Evolutionary conservation across 2,797 vertebrate species (phyloP).

Genomic region (Neosilurus hyrtlii): DNA sequence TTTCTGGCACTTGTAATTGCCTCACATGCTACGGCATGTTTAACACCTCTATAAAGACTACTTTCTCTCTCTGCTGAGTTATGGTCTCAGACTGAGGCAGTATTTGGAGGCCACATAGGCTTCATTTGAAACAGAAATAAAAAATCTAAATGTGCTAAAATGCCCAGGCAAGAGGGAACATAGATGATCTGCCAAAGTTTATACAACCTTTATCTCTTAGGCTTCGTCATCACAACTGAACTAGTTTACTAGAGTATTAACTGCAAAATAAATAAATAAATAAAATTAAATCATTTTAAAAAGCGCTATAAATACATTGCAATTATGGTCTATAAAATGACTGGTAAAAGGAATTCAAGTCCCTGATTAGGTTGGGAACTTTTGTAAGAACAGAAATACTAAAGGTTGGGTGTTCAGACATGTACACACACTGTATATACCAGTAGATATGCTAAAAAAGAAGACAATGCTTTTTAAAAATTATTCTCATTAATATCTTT

Average conservation of each 20-base stretch:
- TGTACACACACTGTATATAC: background rate
- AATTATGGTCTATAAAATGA: background rate
- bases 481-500: too few species aligned
- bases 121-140: slow-evolving; percentile 66
- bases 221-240: background rate
- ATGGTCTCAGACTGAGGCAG: slow-evolving; percentile 57
- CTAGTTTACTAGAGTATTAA: background rate
- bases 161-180: slow-evolving; percentile 56
- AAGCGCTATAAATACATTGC: background rate
- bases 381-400: background rate
- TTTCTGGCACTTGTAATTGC: slow-evolving; percentile 75
- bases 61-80: slow-evolving; percentile 66
- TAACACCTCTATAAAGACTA: slow-evolving; percentile 68
- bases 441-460: too few species aligned
- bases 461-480: too few species aligned
- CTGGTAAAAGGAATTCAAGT: background rate
- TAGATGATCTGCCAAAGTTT: slow-evolving; percentile 8
- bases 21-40: slow-evolving; percentile 70
- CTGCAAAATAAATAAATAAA: background rate
- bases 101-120: slow-evolving; percentile 62
- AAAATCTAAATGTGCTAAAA: slow-evolving; percentile 57
- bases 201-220: background rate
- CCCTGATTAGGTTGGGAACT: background rate
- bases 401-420: background rate
- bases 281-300: too few species aligned